Base-by-base conservation (phyloP, 1,140 invertebrate genomes). In the Cyphomyrmex costatus region DNA sequence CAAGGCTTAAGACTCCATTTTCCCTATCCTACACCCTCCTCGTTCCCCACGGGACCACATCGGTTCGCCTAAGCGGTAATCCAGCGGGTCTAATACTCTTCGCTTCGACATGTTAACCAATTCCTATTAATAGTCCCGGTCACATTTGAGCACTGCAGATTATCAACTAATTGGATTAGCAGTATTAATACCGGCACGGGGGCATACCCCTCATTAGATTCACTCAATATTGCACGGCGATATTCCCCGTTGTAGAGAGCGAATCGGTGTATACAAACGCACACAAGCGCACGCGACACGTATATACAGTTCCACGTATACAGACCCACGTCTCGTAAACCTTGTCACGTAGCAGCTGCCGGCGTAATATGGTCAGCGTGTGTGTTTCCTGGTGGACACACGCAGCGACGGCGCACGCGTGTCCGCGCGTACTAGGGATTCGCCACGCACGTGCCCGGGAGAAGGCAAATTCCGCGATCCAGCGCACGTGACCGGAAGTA, bases 91-190 rank as follows among this genome's bases (percentile, higher is more conserved):
- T 58, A 82, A 82, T 71, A 58, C 78, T 82, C 79, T 30, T 58
- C 49, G 12, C 33, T 51, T 46, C 51, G 42, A 80, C 82, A 78
- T 30, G 82, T 63, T 68, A 78, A 65, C 82, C 78, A 85, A 83
- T 83, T 82, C 71, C 77, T 84, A 86, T 87, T 89, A 89, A 89
- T 87, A 87, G 76, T 19, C 63, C 80, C 14, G 79, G 65, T 77
- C 65, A 76, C 66, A 80, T 74, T 88, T 88, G 65, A 88, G 76
- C 87, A 63, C 46, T 58, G 63, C 61, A 78, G 90, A 89, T 91
- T 91, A 91, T 90, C 85, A 86, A 84, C 86, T 86, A 91, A 91
- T 91, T 91, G 87, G 86, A 91, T 91, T 88, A 89, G 87, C 86
- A 58, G 68, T 70, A 89, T 89, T 89, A 88, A 89, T 89, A 80